Evolutionary conservation across 1,140 invertebrate species (phyloP).

Genomic region (Dinoponera quadriceps): DNA sequence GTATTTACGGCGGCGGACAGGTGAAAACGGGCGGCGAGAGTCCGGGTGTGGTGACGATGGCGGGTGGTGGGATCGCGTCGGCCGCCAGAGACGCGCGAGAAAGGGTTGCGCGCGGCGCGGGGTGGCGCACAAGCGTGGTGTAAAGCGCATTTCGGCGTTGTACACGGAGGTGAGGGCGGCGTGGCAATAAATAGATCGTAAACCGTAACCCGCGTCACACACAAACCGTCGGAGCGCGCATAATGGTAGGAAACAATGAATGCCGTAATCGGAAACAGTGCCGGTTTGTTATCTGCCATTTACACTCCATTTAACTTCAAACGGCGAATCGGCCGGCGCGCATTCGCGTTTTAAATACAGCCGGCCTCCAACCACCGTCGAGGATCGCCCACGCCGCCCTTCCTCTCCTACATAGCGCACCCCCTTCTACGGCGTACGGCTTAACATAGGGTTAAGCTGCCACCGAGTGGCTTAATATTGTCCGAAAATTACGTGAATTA

Average conservation of each 20-base stretch:
- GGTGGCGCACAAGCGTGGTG: conserved; percentile 64
- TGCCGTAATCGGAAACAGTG: conserved; percentile 86
- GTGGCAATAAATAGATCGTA: conserved; percentile 86
- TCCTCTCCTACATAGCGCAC: conserved; percentile 21
- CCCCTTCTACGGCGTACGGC: conserved; percentile 52
- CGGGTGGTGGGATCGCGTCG: neutral
- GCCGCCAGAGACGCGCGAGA: conserved; percentile 15
- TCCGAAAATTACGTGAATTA: conserved; percentile 79
- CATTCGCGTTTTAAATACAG: conserved; percentile 84
- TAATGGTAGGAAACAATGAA: conserved; percentile 87
- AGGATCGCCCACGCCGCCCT: conserved; percentile 40
- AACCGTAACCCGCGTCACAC: conserved; percentile 84
- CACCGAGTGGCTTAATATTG: conserved; percentile 78
- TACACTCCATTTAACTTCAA: conserved; percentile 86
- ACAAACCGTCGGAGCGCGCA: conserved; percentile 85
- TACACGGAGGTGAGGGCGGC: conserved; percentile 68
- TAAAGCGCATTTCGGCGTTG: conserved; percentile 77
- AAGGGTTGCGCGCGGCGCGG: conserved; percentile 50
- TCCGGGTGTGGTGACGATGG: conserved; percentile 3
- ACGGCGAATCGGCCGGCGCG: conserved; percentile 84
- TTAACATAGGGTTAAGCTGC: conserved; percentile 82
- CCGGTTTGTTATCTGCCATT: conserved; percentile 86
- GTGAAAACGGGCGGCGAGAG: conserved; percentile 54
- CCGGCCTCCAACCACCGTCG: conserved; percentile 66
- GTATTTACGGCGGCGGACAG: conserved; percentile 44